These are phyloP conservation scores for Chiroxiphia lanceolata DNA, from an alignment of 2,797 vertebrate species.

Conservation along the genomic window DNA sequence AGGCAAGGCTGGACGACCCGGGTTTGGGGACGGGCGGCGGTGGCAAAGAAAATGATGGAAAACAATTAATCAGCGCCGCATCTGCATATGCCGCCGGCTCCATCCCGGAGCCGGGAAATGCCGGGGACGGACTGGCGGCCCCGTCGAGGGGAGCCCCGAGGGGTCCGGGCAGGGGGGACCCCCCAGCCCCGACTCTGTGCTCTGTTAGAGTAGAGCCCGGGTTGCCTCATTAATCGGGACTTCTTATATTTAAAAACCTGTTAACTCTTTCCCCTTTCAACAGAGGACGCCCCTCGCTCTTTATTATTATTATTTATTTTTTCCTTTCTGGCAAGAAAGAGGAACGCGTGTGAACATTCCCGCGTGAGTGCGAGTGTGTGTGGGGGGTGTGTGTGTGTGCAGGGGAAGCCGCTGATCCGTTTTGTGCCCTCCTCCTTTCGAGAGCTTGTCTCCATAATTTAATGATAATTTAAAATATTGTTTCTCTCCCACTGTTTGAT, in stretches of 20 bases:
- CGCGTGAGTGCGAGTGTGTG: background rate
- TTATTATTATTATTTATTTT: constrained; percentile 8
- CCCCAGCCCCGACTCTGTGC: background rate
- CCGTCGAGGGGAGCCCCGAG: background rate
- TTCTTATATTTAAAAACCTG: background rate
- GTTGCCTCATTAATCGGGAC: background rate
- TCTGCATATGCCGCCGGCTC: background rate
- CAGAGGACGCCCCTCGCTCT: constrained; percentile 28
- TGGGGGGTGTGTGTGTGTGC: background rate
- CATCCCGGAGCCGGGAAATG: background rate
- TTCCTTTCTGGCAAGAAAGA: background rate
- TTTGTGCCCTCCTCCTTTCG: constrained; percentile 38
- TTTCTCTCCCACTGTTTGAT: constrained; percentile 67
- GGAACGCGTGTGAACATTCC: background rate
- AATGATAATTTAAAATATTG: constrained; percentile 71
- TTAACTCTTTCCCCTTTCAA: constrained; percentile 39
- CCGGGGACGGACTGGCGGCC: background rate
- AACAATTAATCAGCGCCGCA: background rate
- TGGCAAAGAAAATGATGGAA: background rate
- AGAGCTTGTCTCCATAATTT: constrained; percentile 56
- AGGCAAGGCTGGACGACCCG: background rate
- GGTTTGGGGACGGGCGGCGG: background rate
- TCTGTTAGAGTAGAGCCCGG: background rate
- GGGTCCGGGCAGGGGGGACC: background rate
- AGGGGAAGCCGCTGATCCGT: background rate